Evolutionary conservation across 2,888 invertebrate species (phyloP), one percentile per base, ranked within the genome.

Genomic region (Augochlorella aurata): DNA sequence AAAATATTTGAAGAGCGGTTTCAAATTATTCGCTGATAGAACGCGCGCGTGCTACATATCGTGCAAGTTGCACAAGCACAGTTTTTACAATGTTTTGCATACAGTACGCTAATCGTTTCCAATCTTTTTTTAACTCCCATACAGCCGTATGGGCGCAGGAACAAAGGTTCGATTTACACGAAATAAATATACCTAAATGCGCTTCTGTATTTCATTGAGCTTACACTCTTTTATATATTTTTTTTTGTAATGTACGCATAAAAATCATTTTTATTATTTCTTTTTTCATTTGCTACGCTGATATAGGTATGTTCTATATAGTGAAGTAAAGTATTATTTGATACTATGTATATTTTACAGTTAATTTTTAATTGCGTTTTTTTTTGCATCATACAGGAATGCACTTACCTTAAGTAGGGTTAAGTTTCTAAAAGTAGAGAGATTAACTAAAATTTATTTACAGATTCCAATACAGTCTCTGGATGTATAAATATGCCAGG

Each of bases 401-500:
- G 24, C 12, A 63, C 21, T 45, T 47, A 24, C 24, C 1, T 50
- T 29, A 47, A 18, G 44, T 77, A 52, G 67, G 63, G 63, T 61
- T 68, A 50, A 12, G 24, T 44, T 68, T 12, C 8, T 21, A 14
- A 16, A 24, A 63, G 5, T n/a, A 16, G 5, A 65, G 3, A 50
- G 0, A n/a, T 68, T 29, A 10, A 21, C 8, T 21, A 38, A 29
- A n/a, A 78, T 58, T 54, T 58, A 76, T 80, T 86, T 86, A 2
- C 83, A 87, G 87, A 76, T 49, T 71, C 18, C 18, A 47, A 10
- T 69, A 83, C 24, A 50, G n/a, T 9, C 47, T 68, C 52, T 71
- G 79, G 77, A 77, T 82, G 78, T 79, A 16, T 68, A 80, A 92
- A 89, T 80, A 93, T 93, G 93, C 92, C 92, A 83, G 93, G 93